Base-by-base conservation (phyloP, 2,113 vertebrate species). In the Psittacula cyanocephala region DNA sequence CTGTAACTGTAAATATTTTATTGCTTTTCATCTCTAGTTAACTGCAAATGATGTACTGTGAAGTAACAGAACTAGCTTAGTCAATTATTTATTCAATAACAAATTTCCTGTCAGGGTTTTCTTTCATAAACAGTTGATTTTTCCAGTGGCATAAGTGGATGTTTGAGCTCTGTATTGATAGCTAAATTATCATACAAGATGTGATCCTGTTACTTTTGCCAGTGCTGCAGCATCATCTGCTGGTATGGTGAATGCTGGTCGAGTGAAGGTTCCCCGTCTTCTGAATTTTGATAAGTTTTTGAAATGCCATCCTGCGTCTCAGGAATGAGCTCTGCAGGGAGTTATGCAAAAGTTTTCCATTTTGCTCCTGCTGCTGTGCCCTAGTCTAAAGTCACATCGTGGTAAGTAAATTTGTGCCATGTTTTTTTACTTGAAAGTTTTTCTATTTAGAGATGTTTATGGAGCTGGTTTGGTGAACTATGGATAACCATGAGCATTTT, bases 101-200 rank as follows among this genome's bases (percentile, higher is more conserved):
- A 86, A 82, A 87, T 93, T 94, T 70, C 19, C 29, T 94, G 93
- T 69, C 80, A 69, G n/a, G 5, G 1, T 80, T 88, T 69, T 83
- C 68, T 96, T 94, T 96, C 91, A 91, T 28, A 82, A 63, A 41
- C 63, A 93, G 87, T 90, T 95, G 81, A 53, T 80, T 96, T 95
- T 94, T 91, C 60, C 62, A 39, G 81, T 60, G 35, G 49, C 74
- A 62, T 24, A 78, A 82, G 75, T 82, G 60, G 57, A 67, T 80
- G 24, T 81, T 81, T 93, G 60, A 93, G 83, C 62, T 87, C 93
- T 79, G 81, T 89, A 59, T 70, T 68, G 60, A 33, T 84, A 70
- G 35, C 35, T 70, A 76, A 69, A 88, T 94, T 95, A 86, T 88
- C 43, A 18, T 49, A 74, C 4, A 10, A 10, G 17, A 29, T 89